phyloP scores from a whole-genome alignment of 2,797 vertebrate genomes.

The Sebastiscus tertius region DNA sequence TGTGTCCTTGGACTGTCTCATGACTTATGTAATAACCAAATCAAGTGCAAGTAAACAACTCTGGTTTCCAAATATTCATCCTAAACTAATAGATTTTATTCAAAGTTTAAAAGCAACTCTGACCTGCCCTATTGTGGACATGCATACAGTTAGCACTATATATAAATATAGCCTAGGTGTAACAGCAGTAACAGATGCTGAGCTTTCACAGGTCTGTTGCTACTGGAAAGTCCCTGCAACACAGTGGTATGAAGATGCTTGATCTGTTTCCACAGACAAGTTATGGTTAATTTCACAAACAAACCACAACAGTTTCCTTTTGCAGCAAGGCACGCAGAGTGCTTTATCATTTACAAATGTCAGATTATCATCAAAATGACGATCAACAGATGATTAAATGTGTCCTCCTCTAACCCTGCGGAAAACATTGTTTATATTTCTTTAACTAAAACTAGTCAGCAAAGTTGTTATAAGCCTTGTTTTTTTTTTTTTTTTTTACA shows the following conservation, averaged over 20 bases:
- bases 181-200: background rate
- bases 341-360: too few relatives aligned
- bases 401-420: background rate
- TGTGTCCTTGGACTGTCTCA: constrained; percentile 41
- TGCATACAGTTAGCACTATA: background rate
- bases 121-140: background rate
- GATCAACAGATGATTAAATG: background rate
- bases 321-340: background rate
- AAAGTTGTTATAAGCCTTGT: constrained; percentile 23
- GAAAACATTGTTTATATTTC: background rate
- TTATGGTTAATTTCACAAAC: background rate
- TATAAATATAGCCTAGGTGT: background rate
- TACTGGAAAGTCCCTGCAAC: background rate
- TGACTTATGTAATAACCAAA: constrained; percentile 48
- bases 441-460: background rate
- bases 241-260: background rate
- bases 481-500: background rate
- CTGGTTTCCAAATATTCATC: background rate
- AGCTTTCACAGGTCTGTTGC: background rate
- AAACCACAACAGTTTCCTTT: background rate
- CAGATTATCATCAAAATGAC: background rate
- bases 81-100: background rate
- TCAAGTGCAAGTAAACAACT: constrained; percentile 26
- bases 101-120: background rate
- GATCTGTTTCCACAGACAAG: background rate